These are phyloP conservation scores for Thinocorus orbignyianus DNA, from an alignment of 2,113 vertebrate genomes.

Conservation along the genomic window DNA sequence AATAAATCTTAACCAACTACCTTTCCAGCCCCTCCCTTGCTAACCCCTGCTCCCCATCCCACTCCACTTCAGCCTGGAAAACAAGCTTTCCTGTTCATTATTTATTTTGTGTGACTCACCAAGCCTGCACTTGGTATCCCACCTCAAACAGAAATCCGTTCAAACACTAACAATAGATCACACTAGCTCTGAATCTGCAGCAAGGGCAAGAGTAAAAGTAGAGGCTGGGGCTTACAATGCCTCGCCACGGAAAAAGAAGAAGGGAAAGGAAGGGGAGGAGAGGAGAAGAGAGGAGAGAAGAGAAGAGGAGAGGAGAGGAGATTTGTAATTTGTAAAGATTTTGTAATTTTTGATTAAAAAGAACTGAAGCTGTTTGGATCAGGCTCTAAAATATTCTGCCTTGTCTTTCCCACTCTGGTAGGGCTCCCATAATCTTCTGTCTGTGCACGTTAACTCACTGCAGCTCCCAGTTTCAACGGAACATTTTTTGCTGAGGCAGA, in stretches of 20 bases:
- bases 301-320: too few relatives aligned
- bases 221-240: not conserved
- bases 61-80: not conserved
- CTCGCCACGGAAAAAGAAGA: too few relatives aligned
- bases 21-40: constrained; percentile 45
- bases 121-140: constrained; percentile 12
- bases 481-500: not conserved
- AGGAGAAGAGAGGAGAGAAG: accelerated
- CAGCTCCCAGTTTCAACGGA: not conserved
- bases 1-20: constrained; percentile 66
- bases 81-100: constrained; percentile 36
- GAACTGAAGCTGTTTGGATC: not conserved
- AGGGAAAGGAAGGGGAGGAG: too few relatives aligned
- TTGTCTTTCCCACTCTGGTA: not conserved
- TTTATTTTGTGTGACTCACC: constrained; percentile 54
- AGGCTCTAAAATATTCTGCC: not conserved
- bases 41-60: not conserved
- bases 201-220: not conserved
- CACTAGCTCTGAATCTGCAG: not conserved
- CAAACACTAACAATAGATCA: constrained; percentile 45
- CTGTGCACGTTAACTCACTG: not conserved
- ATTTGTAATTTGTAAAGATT: too few relatives aligned
- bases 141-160: constrained; percentile 42
- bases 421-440: not conserved
- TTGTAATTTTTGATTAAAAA: not conserved